These are phyloP conservation scores for Aegypius monachus DNA, from an alignment of 2,113 vertebrate species.

Conservation along the genomic window DNA sequence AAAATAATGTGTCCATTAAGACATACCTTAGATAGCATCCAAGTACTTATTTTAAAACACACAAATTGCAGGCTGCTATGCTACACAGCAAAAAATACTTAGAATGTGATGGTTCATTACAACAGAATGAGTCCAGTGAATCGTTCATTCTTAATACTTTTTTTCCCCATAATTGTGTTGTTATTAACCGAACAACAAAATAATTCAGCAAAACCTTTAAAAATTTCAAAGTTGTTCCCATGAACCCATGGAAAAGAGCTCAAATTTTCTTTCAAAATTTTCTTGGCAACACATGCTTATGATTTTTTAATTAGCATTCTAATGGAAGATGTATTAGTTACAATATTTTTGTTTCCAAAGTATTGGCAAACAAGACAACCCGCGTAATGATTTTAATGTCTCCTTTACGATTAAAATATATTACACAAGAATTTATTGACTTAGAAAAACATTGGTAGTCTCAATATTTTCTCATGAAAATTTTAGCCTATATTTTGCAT, in stretches of 20 bases:
- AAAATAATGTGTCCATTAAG: neutral
- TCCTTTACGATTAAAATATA: neutral
- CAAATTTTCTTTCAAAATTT: neutral
- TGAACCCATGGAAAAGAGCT: neutral
- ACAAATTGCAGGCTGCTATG: neutral
- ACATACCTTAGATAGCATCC: neutral
- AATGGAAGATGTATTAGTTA: neutral
- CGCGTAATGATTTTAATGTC: neutral
- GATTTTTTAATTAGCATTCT: slow-evolving; percentile 1
- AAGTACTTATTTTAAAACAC: slow-evolving; percentile 12
- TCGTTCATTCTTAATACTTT: neutral
- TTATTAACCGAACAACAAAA: neutral
- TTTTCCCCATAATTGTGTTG: neutral
- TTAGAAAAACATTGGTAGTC: neutral
- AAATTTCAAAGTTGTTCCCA: neutral
- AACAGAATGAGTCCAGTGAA: neutral
- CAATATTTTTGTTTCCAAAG: neutral
- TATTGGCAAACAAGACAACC: neutral
- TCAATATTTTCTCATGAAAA: neutral
- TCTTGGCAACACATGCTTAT: neutral
- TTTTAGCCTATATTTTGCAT: neutral
- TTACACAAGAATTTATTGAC: neutral
- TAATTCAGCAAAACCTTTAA: neutral
- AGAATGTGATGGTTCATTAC: neutral
- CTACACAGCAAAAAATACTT: neutral